A percentile compares a stretch with the other conserved stretches of the same genome.
These are phyloP conservation scores for Leptopilina drosophilae DNA, from an alignment of 2,888 invertebrate genomes.

Conservation along the genomic window DNA sequence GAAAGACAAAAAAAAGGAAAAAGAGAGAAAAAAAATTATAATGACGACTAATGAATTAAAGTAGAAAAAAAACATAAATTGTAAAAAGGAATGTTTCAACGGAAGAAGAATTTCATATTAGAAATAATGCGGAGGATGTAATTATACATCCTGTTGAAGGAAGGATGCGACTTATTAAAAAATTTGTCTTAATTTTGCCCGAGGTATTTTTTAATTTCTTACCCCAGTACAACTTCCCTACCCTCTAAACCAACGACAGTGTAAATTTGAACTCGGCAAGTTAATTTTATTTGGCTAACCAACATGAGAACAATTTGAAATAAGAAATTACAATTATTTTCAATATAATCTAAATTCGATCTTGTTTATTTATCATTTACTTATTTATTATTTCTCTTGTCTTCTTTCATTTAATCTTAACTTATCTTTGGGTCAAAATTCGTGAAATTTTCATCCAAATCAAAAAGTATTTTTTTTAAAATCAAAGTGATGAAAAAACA, in stretches of 20 bases:
- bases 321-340: too few species aligned
- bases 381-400: too few species aligned
- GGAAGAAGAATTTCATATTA: background rate
- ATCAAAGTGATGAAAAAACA: too few species aligned
- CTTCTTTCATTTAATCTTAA: too few species aligned
- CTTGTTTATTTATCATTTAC: too few species aligned
- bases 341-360: too few species aligned
- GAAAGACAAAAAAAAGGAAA: background rate
- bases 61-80: too few species aligned
- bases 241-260: conserved; percentile 19
- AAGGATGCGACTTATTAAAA: conserved; percentile 69
- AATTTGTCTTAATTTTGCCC: conserved; percentile 69
- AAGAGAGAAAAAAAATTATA: background rate
- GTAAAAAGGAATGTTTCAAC: too few species aligned
- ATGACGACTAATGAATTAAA: too few species aligned
- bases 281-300: conserved; percentile 50
- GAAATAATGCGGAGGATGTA: background rate
- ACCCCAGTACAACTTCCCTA: conserved; percentile 52
- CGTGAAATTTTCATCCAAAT: too few species aligned
- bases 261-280: conserved; percentile 45
- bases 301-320: background rate
- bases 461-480: too few species aligned
- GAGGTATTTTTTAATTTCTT: conserved; percentile 60
- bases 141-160: conserved; percentile 43
- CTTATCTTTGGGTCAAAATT: too few species aligned